Conservation (phyloP, 2,888 invertebrate genomes). For the Apodemia zela region DNA sequence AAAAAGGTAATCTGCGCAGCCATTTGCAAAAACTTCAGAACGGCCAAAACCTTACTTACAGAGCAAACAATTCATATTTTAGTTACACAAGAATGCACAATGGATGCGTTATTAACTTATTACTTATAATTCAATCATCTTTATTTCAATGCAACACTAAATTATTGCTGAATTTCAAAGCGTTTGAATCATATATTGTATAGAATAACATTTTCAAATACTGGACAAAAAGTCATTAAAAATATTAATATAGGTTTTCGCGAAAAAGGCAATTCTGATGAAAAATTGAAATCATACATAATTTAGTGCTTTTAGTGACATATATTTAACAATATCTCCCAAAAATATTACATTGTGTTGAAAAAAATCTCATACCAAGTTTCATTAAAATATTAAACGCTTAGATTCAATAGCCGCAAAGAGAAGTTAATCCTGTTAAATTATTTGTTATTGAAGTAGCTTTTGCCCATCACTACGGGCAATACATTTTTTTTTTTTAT, state of each 20-base stretch:
- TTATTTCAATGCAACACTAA: background rate
- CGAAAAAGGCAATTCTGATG: background rate
- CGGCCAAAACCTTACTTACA: background rate
- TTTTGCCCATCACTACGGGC: background rate
- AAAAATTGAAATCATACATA: background rate
- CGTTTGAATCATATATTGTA: background rate
- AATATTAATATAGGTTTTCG: background rate
- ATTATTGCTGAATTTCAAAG: background rate
- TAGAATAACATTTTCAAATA: background rate
- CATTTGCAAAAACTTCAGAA: background rate
- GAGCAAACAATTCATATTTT: slow-evolving; percentile 3
- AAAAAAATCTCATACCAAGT: background rate
- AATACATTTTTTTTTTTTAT: background rate
- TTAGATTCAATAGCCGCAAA: background rate
- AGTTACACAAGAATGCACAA: background rate
- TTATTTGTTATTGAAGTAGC: background rate
- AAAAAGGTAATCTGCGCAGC: background rate
- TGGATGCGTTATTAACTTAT: background rate
- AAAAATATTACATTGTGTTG: background rate
- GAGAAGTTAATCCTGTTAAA: background rate
- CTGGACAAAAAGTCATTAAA: background rate
- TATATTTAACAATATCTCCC: no score
- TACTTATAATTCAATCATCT: background rate
- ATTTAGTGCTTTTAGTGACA: no score
- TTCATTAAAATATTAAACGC: background rate